Evolutionary conservation across 1,140 invertebrate species (phyloP).

Genomic region (Caerostris darwini): DNA sequence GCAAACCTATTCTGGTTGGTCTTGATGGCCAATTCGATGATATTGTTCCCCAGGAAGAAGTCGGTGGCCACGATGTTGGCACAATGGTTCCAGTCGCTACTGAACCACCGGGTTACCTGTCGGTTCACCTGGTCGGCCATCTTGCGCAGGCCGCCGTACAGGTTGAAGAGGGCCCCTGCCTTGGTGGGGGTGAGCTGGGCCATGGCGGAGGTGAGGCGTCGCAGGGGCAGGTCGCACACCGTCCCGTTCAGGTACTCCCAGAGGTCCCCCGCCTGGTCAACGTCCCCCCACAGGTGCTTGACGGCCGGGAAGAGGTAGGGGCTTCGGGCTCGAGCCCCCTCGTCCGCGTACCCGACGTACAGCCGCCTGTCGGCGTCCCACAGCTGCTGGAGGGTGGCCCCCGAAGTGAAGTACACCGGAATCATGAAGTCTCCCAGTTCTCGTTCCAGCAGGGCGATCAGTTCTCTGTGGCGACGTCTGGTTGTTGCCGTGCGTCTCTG

Average conservation of each 20-base stretch:
- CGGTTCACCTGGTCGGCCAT: slow-evolving; percentile 88
- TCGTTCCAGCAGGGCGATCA: slow-evolving; percentile 83
- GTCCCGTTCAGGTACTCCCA: slow-evolving; percentile 81
- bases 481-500: slow-evolving; percentile 72
- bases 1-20: slow-evolving; percentile 81
- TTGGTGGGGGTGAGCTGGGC: slow-evolving; percentile 90
- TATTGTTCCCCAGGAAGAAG: slow-evolving; percentile 88
- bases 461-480: slow-evolving; percentile 81
- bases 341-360: slow-evolving; percentile 84
- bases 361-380: slow-evolving; percentile 84
- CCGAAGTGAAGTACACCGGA: slow-evolving; percentile 80
- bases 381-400: slow-evolving; percentile 82
- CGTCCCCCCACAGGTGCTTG: slow-evolving; percentile 86
- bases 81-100: slow-evolving; percentile 85
- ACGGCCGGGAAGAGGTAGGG: slow-evolving; percentile 82
- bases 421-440: slow-evolving; percentile 83
- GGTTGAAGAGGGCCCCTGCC: slow-evolving; percentile 84
- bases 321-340: slow-evolving; percentile 10
- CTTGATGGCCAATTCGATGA: slow-evolving; percentile 87
- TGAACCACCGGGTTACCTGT: slow-evolving; percentile 86
- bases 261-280: slow-evolving; percentile 82
- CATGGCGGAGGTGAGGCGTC: slow-evolving; percentile 77
- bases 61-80: slow-evolving; percentile 89
- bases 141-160: slow-evolving; percentile 84
- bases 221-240: slow-evolving; percentile 53